Conservation (phyloP, 1,140 invertebrate species). For the Rhynchophorus ferrugineus region DNA sequence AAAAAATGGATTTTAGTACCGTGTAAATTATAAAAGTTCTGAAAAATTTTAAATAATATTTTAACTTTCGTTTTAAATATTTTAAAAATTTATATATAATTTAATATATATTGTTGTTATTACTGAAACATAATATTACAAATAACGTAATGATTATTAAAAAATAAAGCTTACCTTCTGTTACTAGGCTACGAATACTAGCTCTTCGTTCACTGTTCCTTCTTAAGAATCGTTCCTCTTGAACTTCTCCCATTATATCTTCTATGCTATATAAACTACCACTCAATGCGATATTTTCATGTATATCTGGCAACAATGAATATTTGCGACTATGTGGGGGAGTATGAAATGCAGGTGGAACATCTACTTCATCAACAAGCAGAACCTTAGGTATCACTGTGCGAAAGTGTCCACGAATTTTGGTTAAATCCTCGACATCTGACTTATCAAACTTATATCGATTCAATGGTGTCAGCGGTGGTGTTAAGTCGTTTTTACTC, state of each 20-base stretch:
- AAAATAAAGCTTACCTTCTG: slow-evolving; percentile 13
- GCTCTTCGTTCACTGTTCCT: slow-evolving; percentile 1
- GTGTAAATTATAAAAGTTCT: too few relatives aligned
- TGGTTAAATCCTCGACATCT: slow-evolving; percentile 24
- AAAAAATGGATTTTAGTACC: too few relatives aligned
- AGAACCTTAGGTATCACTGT: slow-evolving; percentile 2
- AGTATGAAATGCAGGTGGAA: not conserved
- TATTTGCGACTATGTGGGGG: not conserved
- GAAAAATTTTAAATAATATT: too few relatives aligned
- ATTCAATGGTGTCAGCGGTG: not conserved
- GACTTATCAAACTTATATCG: slow-evolving; percentile 11
- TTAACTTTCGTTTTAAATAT: too few relatives aligned
- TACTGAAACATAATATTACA: too few relatives aligned
- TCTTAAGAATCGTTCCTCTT: not conserved
- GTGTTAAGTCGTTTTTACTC: not conserved
- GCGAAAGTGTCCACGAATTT: slow-evolving; percentile 8
- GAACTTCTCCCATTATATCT: slow-evolving; percentile 9
- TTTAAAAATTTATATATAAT: too few relatives aligned
- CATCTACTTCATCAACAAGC: slow-evolving; percentile 13
- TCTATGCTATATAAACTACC: slow-evolving; percentile 10
- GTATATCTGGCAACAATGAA: slow-evolving; percentile 15
- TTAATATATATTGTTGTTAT: too few relatives aligned
- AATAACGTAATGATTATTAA: not conserved
- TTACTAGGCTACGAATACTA: slow-evolving; percentile 10
- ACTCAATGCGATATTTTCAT: slow-evolving; percentile 6